A percentile compares a stretch with the other conserved stretches of the same genome.
These are phyloP conservation scores for Xiphorhynchus elegans DNA, from an alignment of 2,113 vertebrate genomes.

Conservation along the genomic window DNA sequence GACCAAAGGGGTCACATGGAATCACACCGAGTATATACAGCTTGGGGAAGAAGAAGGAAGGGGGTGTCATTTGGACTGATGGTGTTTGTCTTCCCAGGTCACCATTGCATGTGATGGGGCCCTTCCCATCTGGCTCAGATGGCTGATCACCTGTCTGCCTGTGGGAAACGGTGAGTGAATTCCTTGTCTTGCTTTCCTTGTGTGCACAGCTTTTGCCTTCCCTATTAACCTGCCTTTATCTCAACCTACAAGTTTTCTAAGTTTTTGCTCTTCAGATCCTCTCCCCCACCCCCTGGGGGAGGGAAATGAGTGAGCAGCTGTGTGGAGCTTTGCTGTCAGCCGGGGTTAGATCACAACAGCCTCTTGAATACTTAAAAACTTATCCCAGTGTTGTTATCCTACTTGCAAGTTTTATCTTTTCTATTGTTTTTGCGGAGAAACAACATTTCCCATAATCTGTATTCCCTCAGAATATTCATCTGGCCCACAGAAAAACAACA, in stretches of 20 bases:
- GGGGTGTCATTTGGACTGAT: background rate
- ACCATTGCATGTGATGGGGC: fast-evolving
- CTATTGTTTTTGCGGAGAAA: background rate
- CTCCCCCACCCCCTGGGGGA: too few species aligned
- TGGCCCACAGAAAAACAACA: background rate
- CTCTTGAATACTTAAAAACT: background rate
- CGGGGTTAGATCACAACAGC: background rate
- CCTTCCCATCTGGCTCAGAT: too few species aligned
- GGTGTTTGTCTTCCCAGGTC: background rate
- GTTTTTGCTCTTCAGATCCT: background rate
- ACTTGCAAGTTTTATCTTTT: background rate
- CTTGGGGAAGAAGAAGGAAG: background rate
- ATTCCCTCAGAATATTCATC: background rate
- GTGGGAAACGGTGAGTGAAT: background rate
- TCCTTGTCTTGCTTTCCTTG: background rate
- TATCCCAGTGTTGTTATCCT: fast-evolving
- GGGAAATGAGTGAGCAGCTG: background rate
- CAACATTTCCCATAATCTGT: background rate
- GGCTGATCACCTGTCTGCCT: background rate
- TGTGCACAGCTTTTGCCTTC: background rate
- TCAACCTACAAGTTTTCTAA: background rate
- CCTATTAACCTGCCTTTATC: background rate
- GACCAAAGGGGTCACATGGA: background rate
- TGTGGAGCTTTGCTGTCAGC: too few species aligned
- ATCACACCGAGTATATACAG: background rate